A percentile compares a stretch with the other conserved stretches of the same genome.
Evolutionary conservation across 2,888 invertebrate genomes (phyloP).

Genomic region (Diogma glabrata): DNA sequence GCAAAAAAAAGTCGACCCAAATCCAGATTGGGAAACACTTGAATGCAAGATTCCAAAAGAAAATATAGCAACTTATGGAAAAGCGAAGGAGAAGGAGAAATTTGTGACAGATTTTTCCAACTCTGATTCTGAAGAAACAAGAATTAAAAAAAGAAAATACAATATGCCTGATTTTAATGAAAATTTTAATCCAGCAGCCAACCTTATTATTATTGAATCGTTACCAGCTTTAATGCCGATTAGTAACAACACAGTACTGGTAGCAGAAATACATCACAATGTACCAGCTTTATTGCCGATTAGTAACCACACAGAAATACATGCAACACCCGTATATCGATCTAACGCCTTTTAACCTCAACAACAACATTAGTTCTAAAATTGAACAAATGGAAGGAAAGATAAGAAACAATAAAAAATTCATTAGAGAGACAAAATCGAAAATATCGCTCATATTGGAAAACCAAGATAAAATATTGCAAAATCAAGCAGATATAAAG

Average conservation of each 20-base stretch:
- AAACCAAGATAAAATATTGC: not conserved
- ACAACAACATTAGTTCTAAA: not conserved
- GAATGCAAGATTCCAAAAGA: not conserved
- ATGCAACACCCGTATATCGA: not conserved
- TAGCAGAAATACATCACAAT: not conserved
- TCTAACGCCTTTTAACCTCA: not conserved
- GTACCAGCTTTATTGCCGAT: not conserved
- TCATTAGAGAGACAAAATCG: not conserved
- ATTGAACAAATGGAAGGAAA: not conserved
- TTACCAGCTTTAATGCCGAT: conserved; percentile 2
- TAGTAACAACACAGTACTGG: not conserved
- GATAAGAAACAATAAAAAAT: not conserved
- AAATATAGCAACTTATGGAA: not conserved
- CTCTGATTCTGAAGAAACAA: not conserved
- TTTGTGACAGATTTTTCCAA: not conserved
- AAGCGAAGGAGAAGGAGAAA: not conserved
- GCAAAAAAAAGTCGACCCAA: not conserved
- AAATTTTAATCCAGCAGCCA: conserved; percentile 1
- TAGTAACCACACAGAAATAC: not conserved
- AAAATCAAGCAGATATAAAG: not conserved
- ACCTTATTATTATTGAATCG: not conserved
- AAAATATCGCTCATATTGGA: not conserved
- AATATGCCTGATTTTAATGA: not conserved
- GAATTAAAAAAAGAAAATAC: not conserved
- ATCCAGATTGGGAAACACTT: not conserved